Percentiles rank a stretch among this genome's conserved stretches.
These are phyloP conservation scores for Episyrphus balteatus DNA, from an alignment of 1,140 invertebrate genomes.

Conservation along the genomic window DNA sequence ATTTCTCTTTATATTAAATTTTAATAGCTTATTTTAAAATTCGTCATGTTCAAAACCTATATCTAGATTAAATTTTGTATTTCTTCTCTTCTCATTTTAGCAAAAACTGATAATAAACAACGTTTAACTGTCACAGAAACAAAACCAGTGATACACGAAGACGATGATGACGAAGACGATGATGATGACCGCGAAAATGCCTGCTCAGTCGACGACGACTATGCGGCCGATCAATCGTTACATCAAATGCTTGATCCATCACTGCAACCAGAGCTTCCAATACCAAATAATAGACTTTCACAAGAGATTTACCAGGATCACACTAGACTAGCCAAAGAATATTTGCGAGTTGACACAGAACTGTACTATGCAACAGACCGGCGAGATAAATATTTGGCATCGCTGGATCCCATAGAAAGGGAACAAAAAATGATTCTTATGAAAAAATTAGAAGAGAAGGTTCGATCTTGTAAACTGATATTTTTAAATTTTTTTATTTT, in stretches of 20 bases:
- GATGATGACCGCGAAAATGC: slow-evolving; percentile 15
- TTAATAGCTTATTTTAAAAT: neutral
- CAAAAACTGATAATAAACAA: slow-evolving; percentile 34
- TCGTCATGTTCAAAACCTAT: neutral
- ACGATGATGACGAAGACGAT: slow-evolving; percentile 8
- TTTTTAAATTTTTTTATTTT: neutral
- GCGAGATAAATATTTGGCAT: slow-evolving; percentile 25
- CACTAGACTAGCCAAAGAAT: slow-evolving; percentile 64
- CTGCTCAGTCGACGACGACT: slow-evolving; percentile 25
- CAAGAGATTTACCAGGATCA: slow-evolving; percentile 76
- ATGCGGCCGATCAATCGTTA: slow-evolving; percentile 56
- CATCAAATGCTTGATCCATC: slow-evolving; percentile 66
- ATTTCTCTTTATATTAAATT: neutral
- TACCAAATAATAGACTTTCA: slow-evolving; percentile 63
- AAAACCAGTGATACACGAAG: slow-evolving; percentile 18
- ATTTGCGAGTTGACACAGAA: slow-evolving; percentile 47
- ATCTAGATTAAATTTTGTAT: no score
- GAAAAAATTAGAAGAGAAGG: slow-evolving; percentile 29
- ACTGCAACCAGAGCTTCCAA: slow-evolving; percentile 67
- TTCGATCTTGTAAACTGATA: slow-evolving; percentile 3
- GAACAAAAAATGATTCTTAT: slow-evolving; percentile 24
- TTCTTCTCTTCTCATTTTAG: no score
- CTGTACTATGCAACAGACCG: slow-evolving; percentile 32
- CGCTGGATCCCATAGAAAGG: slow-evolving; percentile 26
- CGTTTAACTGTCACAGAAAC: slow-evolving; percentile 30